Base-by-base conservation (phyloP, 2,113 vertebrate species). In the Xiphophorus maculatus region DNA sequence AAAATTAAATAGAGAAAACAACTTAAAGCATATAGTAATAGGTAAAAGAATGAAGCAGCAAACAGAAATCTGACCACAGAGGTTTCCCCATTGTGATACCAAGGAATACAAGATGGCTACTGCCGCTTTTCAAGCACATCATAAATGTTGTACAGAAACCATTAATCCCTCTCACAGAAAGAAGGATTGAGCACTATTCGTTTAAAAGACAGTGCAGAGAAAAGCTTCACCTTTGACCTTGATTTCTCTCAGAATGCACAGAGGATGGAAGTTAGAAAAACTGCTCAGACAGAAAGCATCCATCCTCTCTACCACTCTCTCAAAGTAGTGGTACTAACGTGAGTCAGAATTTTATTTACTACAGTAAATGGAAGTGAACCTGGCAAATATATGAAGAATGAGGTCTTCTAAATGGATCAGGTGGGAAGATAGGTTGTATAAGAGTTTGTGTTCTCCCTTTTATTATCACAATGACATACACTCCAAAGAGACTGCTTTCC, bases 91-190 rank as follows among this genome's bases (percentile, higher is more conserved):
- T 29, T 58, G 19, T 32, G 71, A 30, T 35, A 69, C n/a, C 51
- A 44, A 74, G 66, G 61, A 72, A 66, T 69, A 70, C 64, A 51
- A 4, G 19, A 71, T 33, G 61, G 44, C 58, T 63, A 71, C 66
- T 33, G n/a, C 71, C 40, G 76, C 79, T 83, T 83, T 82, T 67
- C 64, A 51, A 51, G 40, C 71, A 71, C 74, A 63, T 81, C 63
- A 77, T 87, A 83, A 87, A 89, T 85, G 63, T 84, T 87, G 78
- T 37, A 87, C 76, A 73, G 64, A 79, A 28, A 66, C 74, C 80
- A 80, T 87, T 82, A 67, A 84, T 84, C 70, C 54, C 66, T 33
- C 79, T 84, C 82, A 84, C 77, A 51, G 63, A 79, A 60, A 75
- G 19, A 35, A 71, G 60, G 28, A 78, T 25, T 64, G 81, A 78